Evolutionary conservation across 2,797 vertebrate genomes (phyloP).

Genomic region (Schizothorax lantsangensis): DNA sequence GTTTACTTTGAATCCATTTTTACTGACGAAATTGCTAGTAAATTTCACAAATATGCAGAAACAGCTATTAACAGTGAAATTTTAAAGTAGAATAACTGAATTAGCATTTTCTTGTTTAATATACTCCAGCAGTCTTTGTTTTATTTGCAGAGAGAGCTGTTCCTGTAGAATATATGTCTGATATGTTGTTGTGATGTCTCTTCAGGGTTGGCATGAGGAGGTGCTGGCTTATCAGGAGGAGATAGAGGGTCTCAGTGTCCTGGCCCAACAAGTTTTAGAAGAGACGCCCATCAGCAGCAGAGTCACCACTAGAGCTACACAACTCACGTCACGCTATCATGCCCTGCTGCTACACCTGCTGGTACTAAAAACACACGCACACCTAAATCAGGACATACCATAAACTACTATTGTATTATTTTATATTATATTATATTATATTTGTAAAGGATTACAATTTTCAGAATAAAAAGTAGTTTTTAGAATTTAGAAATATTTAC

Average conservation of each 20-base stretch:
- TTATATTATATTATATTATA: background rate
- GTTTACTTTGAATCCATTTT: background rate
- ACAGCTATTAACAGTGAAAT: background rate
- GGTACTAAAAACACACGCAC: conserved; percentile 72
- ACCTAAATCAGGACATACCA: background rate
- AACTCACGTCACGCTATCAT: conserved; percentile 92
- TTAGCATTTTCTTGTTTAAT: background rate
- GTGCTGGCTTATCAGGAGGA: conserved; percentile 86
- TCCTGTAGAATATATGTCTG: background rate
- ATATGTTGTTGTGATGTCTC: conserved; percentile 19
- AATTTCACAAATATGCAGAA: background rate
- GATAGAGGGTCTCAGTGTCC: conserved; percentile 88
- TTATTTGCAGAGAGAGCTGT: background rate
- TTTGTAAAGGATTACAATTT: background rate
- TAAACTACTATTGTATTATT: background rate
- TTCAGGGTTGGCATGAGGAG: conserved; percentile 88
- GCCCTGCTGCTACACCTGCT: conserved; percentile 87
- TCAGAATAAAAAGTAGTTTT: background rate
- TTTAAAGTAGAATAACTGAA: background rate
- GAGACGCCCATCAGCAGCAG: conserved; percentile 86
- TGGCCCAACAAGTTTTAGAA: conserved; percentile 92
- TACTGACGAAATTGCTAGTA: background rate
- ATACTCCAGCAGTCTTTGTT: background rate
- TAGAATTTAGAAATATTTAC: background rate
- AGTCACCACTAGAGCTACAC: conserved; percentile 86